Evolutionary conservation across 2,113 vertebrate genomes (phyloP), one percentile per base, ranked within the genome.

Genomic region (Hemibagrus wyckioides): DNA sequence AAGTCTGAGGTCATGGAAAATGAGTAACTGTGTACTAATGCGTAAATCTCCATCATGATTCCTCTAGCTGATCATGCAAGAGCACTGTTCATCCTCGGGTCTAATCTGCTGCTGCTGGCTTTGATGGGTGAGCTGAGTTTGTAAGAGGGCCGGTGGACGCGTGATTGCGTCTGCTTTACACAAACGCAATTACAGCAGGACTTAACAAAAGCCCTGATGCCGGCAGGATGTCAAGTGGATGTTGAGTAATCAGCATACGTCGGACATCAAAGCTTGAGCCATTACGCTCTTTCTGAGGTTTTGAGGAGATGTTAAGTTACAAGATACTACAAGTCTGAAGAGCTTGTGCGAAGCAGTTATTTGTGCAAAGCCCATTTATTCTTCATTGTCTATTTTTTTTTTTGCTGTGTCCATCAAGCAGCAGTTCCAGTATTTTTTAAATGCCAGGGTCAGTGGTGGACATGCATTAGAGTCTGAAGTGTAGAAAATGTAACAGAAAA

Each of bases 181-280:
- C 25, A 56, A 36, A 56, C 41, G 59, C 48, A 56, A 81, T 86
- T 86, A 81, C 30, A 50, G 21, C 57, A 80, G 1, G 75, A 61
- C 48, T 59, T 63, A 67, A 67, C 59, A 80, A 65, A 61, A 67
- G 30, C 44, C 59, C 30, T 23, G 9, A 23, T 69, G n/a, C 33
- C 77, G 30, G 63, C 63, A 80, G 48, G 76, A 71, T 81, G 77
- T 86, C 59, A 86, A 86, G 85, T 69, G 61, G 76, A 61, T 15
- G 56, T 56, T 56, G 61, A 44, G 44, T 80, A 79, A 85, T 85
- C 73, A 85, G 30, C 8, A 15, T 5, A 14, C 33, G 5, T n/a
- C 14, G 50, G 30, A 71, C 83, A 85, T 77, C 84, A 85, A 83
- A 30, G 15, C 7, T 0, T 10, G 25, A 3, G 25, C 77, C 21